Evolutionary conservation across 2,113 vertebrate species (phyloP), one percentile per base, ranked within the genome.

Genomic region (Cercocebus atys): DNA sequence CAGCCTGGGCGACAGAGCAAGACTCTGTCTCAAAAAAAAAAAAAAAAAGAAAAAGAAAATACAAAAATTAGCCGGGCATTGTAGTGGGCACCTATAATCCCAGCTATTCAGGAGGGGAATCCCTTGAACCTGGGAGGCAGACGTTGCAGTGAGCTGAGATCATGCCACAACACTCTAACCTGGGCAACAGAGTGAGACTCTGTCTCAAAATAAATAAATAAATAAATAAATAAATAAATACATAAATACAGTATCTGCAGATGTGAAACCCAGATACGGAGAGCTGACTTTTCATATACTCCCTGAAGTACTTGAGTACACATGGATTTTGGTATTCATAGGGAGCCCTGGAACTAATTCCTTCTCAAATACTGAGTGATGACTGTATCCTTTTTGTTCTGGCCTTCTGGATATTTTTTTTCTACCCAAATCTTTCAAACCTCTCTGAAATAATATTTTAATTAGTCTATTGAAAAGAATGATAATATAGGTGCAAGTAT

Each of bases 381-480:
- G 25, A 76, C 73, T 45, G 3, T 27, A 72, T 72, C 9, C 13
- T 35, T 88, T 94, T 32, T 30, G 95, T 90, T 93, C 47, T 95
- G 64, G 43, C 35, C 45, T 66, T 91, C 50, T 96, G 78, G 70
- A 70, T 89, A 76, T 13, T 64, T 88, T 87, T 96, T 96, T 89
- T 16, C 87, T 90, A 66, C 47, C 8, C 23, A 84, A 93, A 79
- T 93, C 66, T 94, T 93, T 96, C 43, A 18, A 89, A 57, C 8
- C 1, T 82, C 64, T 96, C 14, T 89, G 18, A 91, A 83, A n/a
- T 79, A 10, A 61, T 78, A 93, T 75, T 97, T 95, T 93, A 93
- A 95, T 61, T 91, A 91, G 50, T 94, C 38, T 86, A 80, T 47
- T 88, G 27, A 76, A 95, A 50, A 89, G 75, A 89, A 86, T 9